Conservation (phyloP, 1,140 invertebrate species). For the Drosophila arawakana region DNA sequence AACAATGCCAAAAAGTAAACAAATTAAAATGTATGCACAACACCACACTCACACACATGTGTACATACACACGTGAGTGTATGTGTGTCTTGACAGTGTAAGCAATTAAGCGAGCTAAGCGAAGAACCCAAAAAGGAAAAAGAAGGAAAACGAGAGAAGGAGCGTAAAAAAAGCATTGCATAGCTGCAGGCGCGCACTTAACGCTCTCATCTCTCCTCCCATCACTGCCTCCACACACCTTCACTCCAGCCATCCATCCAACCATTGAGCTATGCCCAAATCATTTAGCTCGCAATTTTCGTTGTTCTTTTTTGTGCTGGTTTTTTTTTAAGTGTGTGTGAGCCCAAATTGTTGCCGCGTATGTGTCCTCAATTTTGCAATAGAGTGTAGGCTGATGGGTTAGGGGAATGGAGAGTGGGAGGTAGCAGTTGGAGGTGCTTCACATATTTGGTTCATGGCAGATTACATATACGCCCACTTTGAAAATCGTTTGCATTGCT, state of each 20-base stretch:
- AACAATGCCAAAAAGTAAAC: constrained; percentile 76
- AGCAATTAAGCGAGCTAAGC: constrained; percentile 70
- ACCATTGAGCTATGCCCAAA: constrained; percentile 48
- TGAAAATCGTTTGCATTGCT: constrained; percentile 77
- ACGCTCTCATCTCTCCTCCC: constrained; percentile 1
- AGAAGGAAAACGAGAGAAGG: not conserved
- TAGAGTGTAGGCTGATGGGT: not conserved
- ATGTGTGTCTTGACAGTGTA: constrained; percentile 32
- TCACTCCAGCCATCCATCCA: not conserved
- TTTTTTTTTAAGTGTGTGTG: constrained; percentile 1
- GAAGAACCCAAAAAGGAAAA: constrained; percentile 31
- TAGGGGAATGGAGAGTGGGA: not conserved
- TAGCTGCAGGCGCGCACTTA: constrained; percentile 57
- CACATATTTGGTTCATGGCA: constrained; percentile 78
- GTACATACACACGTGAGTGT: constrained; percentile 1
- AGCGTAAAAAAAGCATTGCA: constrained; percentile 60
- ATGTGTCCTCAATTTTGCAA: constrained; percentile 65
- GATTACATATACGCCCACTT: constrained; percentile 77
- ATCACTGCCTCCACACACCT: too few species aligned
- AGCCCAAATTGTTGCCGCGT: constrained; percentile 50
- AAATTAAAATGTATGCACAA: constrained; percentile 79
- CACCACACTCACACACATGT: constrained; percentile 39
- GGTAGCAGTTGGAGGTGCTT: constrained; percentile 48
- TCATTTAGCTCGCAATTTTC: constrained; percentile 55
- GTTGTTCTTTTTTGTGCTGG: constrained; percentile 27